These are phyloP conservation scores for Thermophis baileyi DNA, from an alignment of 2,113 vertebrate species.

Conservation along the genomic window DNA sequence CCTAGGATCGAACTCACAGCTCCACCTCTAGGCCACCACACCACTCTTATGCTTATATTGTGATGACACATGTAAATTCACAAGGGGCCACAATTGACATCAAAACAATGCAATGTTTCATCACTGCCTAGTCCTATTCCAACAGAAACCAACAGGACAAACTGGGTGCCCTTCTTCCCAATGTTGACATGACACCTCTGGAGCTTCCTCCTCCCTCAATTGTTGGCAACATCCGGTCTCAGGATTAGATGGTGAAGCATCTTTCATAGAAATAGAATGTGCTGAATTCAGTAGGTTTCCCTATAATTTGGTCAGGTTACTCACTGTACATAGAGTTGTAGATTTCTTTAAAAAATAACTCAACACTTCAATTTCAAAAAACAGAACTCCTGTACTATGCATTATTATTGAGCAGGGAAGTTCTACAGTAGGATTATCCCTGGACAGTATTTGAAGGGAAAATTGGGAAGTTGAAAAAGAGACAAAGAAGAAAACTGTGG, in stretches of 20 bases:
- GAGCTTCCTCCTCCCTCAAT: neutral
- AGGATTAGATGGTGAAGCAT: neutral
- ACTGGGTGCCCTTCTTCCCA: neutral
- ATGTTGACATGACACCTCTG: neutral
- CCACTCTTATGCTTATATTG: too few species aligned
- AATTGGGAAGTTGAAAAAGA: neutral
- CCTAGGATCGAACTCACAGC: too few species aligned
- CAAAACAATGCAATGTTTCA: neutral
- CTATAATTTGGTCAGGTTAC: neutral
- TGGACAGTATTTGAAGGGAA: neutral
- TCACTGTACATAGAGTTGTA: neutral
- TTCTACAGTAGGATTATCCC: neutral
- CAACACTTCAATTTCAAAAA: neutral
- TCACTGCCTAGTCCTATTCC: neutral
- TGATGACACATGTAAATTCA: neutral
- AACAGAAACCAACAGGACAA: neutral
- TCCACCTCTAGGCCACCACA: too few species aligned
- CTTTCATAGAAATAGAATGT: neutral
- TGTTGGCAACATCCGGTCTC: neutral
- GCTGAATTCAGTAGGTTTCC: neutral
- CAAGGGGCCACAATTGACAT: neutral
- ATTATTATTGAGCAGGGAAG: neutral
- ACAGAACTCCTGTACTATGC: neutral
- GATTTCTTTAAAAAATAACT: neutral
- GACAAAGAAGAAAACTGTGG: neutral